A percentile compares a stretch with the other conserved stretches of the same genome.
Evolutionary conservation across 2,888 invertebrate genomes (phyloP).

Genomic region (Anthophora plumipes): DNA sequence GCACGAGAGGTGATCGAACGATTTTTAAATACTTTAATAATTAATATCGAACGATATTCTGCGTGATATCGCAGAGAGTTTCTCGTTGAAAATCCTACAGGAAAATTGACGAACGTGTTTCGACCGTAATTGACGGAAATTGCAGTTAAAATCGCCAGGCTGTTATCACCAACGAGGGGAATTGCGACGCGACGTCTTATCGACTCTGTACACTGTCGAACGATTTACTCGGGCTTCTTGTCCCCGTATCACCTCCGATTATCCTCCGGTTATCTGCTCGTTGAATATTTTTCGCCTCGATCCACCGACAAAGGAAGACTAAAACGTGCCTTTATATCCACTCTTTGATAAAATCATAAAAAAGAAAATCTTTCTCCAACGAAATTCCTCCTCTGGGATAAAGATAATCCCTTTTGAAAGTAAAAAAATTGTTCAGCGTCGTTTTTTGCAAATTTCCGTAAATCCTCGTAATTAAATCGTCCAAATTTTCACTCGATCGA

Average conservation of each 20-base stretch:
- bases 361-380: not conserved
- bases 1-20: too few relatives aligned
- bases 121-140: not conserved
- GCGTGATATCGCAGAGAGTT: too few relatives aligned
- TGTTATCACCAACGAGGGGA: not conserved
- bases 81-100: too few relatives aligned
- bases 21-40: too few relatives aligned
- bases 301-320: too few relatives aligned
- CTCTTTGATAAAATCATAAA: too few relatives aligned
- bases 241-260: not conserved
- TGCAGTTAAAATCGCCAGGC: not conserved
- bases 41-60: too few relatives aligned
- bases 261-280: not conserved
- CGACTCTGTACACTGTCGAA: not conserved
- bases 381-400: not conserved
- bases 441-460: not conserved
- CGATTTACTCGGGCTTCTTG: not conserved
- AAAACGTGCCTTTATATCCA: too few relatives aligned
- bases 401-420: too few relatives aligned
- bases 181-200: not conserved
- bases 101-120: not conserved
- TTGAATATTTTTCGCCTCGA: not conserved
- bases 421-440: not conserved
- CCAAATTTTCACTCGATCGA: not conserved
- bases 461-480: not conserved